A percentile compares a stretch with the other conserved stretches of the same genome.
Conservation (phyloP, 2,113 vertebrate genomes). For the Brachypteracias leptosomus region DNA sequence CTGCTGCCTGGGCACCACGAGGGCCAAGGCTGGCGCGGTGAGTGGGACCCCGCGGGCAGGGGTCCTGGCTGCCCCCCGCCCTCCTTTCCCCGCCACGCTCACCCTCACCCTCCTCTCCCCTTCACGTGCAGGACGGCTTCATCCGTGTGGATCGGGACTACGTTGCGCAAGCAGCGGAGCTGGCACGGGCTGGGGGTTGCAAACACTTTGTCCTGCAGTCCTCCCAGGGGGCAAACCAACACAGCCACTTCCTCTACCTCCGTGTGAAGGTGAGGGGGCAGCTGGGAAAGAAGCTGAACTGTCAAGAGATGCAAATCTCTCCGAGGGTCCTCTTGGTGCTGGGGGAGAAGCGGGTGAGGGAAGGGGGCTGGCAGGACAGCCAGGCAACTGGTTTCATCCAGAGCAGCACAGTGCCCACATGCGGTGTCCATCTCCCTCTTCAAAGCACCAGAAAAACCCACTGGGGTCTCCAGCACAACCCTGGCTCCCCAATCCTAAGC, state of each 20-base stretch:
- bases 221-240: constrained; percentile 82
- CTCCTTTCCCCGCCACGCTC: rapidly evolving
- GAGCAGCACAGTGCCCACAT: neutral
- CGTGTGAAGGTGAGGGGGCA: constrained; percentile 83
- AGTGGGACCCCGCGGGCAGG: constrained; percentile 5
- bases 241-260: constrained; percentile 86
- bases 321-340: neutral
- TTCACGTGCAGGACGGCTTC: constrained; percentile 80
- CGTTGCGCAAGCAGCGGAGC: constrained; percentile 85
- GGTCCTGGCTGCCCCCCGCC: rapidly evolving
- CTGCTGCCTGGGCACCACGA: constrained; percentile 75
- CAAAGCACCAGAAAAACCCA: neutral
- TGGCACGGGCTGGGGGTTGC: constrained; percentile 89
- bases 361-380: neutral
- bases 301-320: neutral
- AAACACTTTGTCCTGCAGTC: constrained; percentile 88
- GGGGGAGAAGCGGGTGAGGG: neutral
- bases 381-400: rapidly evolving
- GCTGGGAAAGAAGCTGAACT: neutral
- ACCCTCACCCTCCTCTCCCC: neutral
- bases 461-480: neutral
- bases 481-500: rapidly evolving
- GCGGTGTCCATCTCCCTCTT: rapidly evolving
- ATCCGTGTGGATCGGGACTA: constrained; percentile 93
- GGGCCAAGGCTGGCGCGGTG: constrained; percentile 84